A percentile compares a stretch with the other conserved stretches of the same genome.
Conservation (phyloP, 1,140 invertebrate genomes). For the Nymphalis io region DNA sequence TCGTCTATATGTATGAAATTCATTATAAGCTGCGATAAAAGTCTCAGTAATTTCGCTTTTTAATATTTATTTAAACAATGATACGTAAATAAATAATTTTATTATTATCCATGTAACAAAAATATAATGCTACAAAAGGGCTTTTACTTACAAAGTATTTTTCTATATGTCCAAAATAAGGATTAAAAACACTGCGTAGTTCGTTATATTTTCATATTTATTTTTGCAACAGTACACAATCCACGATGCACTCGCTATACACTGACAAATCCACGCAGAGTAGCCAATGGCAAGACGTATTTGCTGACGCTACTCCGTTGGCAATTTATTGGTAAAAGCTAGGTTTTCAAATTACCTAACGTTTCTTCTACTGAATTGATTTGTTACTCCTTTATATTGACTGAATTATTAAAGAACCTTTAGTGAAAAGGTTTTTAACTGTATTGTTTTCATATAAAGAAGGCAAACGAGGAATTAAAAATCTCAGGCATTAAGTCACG, state of each 20-base stretch:
- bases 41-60: too few species aligned
- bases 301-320: constrained; percentile 49
- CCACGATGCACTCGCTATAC: constrained; percentile 38
- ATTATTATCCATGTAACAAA: too few species aligned
- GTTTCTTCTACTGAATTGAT: constrained; percentile 33
- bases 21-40: too few species aligned
- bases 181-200: too few species aligned
- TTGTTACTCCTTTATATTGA: constrained; percentile 26
- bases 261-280: constrained; percentile 53
- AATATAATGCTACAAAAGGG: too few species aligned
- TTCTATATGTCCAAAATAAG: too few species aligned
- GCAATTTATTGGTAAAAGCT: constrained; percentile 38
- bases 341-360: constrained; percentile 46
- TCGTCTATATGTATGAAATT: background rate
- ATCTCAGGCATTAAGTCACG: too few species aligned
- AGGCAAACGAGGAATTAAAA: too few species aligned
- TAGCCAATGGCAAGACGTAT: constrained; percentile 54
- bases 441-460: background rate
- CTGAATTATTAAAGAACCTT: background rate
- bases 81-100: too few species aligned
- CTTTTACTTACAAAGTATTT: too few species aligned
- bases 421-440: background rate
- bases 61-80: too few species aligned
- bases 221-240: constrained; percentile 34
- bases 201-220: background rate